Percentiles rank a stretch among this genome's conserved stretches.
phyloP scores from a whole-genome alignment of 2,113 vertebrate genomes.

The Pygoscelis adeliae region DNA sequence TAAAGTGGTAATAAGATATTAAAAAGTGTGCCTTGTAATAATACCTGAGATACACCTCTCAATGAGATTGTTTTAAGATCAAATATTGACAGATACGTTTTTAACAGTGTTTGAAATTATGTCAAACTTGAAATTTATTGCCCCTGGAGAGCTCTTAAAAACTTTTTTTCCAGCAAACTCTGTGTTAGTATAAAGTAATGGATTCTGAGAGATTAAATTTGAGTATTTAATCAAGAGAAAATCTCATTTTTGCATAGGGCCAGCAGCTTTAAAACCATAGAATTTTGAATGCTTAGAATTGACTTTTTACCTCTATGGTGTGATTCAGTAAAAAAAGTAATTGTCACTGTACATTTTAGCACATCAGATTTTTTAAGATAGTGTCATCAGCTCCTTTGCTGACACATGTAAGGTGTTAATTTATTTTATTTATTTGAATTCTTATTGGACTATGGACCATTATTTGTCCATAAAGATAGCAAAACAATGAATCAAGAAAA shows the following conservation, averaged over 20 bases:
- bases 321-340: background rate
- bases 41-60: background rate
- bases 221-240: background rate
- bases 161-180: background rate
- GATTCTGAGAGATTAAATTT: background rate
- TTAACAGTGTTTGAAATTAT: background rate
- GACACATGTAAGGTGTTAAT: background rate
- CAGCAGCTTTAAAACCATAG: background rate
- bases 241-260: background rate
- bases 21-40: background rate
- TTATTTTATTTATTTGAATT: background rate
- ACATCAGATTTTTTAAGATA: background rate
- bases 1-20: background rate
- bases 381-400: background rate
- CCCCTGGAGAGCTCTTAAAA: background rate
- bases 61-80: conserved; percentile 25
- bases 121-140: background rate
- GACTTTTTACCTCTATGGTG: background rate
- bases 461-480: background rate
- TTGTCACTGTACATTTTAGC: background rate
- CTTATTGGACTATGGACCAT: background rate
- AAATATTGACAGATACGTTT: background rate
- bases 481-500: background rate
- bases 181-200: background rate
- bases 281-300: background rate